phyloP scores from a whole-genome alignment of 2,113 vertebrate genomes.

The Bufo gargarizans region DNA sequence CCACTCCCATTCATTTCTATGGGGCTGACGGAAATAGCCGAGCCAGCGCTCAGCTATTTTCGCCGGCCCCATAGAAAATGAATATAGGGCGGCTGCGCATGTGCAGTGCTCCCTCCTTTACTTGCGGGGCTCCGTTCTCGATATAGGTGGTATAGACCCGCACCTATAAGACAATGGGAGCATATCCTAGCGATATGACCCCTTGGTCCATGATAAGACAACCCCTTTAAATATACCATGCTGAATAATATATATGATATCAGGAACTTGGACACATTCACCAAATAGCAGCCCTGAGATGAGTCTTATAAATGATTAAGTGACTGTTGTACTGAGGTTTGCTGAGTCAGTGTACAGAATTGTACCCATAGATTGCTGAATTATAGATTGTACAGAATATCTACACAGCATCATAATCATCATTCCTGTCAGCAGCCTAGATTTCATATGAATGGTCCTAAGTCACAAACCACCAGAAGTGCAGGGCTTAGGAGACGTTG shows the following conservation, averaged over 20 bases:
- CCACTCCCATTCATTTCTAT: too few relatives aligned
- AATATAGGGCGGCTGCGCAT: too few relatives aligned
- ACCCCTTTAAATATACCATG: not conserved
- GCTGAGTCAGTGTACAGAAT: conserved; percentile 13
- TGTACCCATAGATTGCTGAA: not conserved
- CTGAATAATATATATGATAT: conserved; percentile 4
- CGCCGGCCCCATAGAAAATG: too few relatives aligned
- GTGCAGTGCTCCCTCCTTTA: too few relatives aligned
- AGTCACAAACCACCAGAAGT: not conserved
- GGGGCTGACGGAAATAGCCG: too few relatives aligned
- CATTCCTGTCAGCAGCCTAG: not conserved
- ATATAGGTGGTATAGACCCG: too few relatives aligned
- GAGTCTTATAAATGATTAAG: conserved; percentile 30
- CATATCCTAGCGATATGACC: too few relatives aligned
- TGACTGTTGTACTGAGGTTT: not conserved
- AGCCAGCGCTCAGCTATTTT: too few relatives aligned
- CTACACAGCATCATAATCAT: not conserved
- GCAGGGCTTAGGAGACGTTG: not conserved
- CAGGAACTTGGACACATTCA: not conserved
- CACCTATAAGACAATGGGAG: too few relatives aligned
- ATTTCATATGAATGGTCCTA: not conserved
- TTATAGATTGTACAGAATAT: not conserved
- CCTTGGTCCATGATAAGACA: too few relatives aligned
- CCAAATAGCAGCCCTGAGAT: not conserved
- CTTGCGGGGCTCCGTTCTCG: too few relatives aligned